These are phyloP conservation scores for Brachylomia viminalis DNA, from an alignment of 2,888 invertebrate genomes.

Conservation along the genomic window DNA sequence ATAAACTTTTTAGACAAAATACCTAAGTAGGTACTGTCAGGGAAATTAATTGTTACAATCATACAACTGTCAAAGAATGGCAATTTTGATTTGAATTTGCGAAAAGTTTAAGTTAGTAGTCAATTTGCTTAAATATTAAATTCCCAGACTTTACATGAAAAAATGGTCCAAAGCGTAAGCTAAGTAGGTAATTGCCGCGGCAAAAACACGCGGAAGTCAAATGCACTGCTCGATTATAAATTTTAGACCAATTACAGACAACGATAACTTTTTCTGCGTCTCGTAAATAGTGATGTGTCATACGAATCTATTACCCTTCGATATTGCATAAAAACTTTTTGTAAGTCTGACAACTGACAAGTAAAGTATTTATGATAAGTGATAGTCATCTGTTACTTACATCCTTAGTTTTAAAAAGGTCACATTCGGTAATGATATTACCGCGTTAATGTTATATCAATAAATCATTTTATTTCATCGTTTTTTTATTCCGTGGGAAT, in stretches of 20 bases:
- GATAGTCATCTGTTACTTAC: conserved; percentile 24
- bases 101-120: not conserved
- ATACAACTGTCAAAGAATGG: no score
- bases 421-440: not conserved
- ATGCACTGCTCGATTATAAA: not conserved
- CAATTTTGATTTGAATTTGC: no score
- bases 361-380: conserved; percentile 14
- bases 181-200: not conserved
- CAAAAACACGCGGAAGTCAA: conserved; percentile 9
- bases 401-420: conserved; percentile 40
- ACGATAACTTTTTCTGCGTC: not conserved
- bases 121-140: not conserved
- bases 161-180: no score
- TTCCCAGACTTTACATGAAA: not conserved
- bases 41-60: no score
- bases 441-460: conserved; percentile 7
- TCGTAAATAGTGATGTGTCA: conserved; percentile 8
- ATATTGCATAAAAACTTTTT: conserved; percentile 34
- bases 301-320: conserved; percentile 1
- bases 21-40: no score
- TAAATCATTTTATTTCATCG: conserved; percentile 14
- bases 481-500: conserved; percentile 24
- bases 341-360: conserved; percentile 2
- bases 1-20: not conserved
- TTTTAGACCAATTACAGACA: conserved; percentile 6